These are phyloP conservation scores for Medauroidea extradentata DNA, from an alignment of 1,140 invertebrate species.

Conservation along the genomic window DNA sequence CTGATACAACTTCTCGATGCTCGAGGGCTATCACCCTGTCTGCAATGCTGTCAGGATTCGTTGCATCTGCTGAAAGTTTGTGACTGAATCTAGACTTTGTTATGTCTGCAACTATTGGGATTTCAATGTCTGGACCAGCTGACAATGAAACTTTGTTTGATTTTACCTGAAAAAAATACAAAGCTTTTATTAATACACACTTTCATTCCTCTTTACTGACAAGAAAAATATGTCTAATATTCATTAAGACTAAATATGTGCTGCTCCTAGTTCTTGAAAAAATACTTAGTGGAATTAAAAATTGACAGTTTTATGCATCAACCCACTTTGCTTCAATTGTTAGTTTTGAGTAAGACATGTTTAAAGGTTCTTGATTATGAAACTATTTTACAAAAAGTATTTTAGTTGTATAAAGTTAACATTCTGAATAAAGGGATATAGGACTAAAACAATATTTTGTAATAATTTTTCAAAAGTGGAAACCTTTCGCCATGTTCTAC, in stretches of 20 bases:
- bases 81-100: conserved; percentile 58
- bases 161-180: conserved; percentile 45
- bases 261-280: neutral
- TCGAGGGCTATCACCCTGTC: conserved; percentile 53
- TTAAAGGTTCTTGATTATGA: too few species aligned
- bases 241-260: neutral
- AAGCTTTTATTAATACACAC: neutral
- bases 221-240: neutral
- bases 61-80: conserved; percentile 42
- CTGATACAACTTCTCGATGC: conserved; percentile 62
- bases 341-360: too few species aligned
- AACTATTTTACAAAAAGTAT: too few species aligned
- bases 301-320: too few species aligned
- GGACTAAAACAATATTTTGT: too few species aligned
- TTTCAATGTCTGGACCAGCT: conserved; percentile 21
- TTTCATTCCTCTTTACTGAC: neutral
- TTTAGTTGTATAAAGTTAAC: too few species aligned
- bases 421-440: too few species aligned
- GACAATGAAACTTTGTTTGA: conserved; percentile 47
- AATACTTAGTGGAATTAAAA: too few species aligned
- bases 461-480: too few species aligned
- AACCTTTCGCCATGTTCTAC: too few species aligned
- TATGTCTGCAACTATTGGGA: conserved; percentile 57
- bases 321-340: too few species aligned
- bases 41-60: conserved; percentile 19